These are phyloP conservation scores for Thecophora atra DNA, from an alignment of 2,888 invertebrate species.

Conservation along the genomic window DNA sequence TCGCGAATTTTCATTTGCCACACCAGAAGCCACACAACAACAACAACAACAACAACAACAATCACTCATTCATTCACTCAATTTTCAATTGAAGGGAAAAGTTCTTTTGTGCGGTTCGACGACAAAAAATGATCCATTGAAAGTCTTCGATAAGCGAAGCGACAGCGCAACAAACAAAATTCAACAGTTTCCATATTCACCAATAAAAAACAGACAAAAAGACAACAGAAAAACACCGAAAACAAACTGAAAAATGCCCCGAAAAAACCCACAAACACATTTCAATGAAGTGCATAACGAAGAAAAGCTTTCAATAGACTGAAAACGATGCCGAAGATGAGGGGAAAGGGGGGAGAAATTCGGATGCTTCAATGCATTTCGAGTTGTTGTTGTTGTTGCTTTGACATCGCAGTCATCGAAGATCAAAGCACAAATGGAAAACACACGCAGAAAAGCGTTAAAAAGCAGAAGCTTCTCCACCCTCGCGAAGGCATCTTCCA, in stretches of 20 bases:
- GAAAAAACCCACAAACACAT: neutral
- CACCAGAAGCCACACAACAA: neutral
- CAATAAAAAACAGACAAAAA: neutral
- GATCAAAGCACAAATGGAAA: conserved; percentile 30
- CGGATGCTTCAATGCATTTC: neutral
- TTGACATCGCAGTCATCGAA: conserved; percentile 22
- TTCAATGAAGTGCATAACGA: neutral
- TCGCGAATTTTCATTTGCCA: conserved; percentile 44
- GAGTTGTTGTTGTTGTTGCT: conserved; percentile 10
- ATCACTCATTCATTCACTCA: conserved; percentile 32
- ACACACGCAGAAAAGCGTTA: conserved; percentile 1
- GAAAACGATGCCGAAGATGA: conserved; percentile 1
- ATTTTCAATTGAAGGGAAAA: conserved; percentile 11
- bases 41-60: conserved; percentile 1
- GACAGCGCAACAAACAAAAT: conserved; percentile 11
- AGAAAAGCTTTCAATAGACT: conserved; percentile 24
- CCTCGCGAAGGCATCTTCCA: neutral
- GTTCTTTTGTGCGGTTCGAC: neutral
- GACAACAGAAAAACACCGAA: conserved; percentile 54
- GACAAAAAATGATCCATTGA: conserved; percentile 26
- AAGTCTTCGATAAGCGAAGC: conserved; percentile 21
- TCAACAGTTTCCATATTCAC: neutral
- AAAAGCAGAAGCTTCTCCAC: neutral
- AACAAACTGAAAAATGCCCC: neutral
- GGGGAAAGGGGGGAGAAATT: neutral